phyloP scores from a whole-genome alignment of 1,140 invertebrate species.

The Ooceraea biroi region DNA sequence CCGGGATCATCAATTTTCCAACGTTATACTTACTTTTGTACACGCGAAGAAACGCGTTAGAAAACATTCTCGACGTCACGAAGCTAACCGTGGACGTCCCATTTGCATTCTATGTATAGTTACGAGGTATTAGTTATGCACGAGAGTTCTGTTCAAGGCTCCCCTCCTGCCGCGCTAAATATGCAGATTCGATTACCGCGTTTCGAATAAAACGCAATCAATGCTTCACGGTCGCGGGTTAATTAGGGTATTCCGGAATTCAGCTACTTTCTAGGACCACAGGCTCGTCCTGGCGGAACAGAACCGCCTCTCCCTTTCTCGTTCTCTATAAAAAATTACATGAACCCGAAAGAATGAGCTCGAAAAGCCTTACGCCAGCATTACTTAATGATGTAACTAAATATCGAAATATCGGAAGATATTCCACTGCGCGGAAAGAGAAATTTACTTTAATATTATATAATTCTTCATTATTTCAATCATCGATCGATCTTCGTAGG shows the following conservation, averaged over 20 bases:
- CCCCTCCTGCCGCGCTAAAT: background rate
- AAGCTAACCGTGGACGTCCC: constrained; percentile 27
- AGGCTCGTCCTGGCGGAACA: constrained; percentile 47
- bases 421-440: background rate
- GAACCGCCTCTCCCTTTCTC: constrained; percentile 43
- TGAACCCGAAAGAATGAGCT: background rate
- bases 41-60: constrained; percentile 4
- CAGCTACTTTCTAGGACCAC: constrained; percentile 54
- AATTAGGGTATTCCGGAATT: constrained; percentile 54
- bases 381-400: background rate
- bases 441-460: background rate
- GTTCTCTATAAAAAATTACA: constrained; percentile 19
- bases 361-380: background rate
- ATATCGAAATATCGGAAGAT: background rate
- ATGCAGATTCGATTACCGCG: constrained; percentile 57
- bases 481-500: too few species aligned
- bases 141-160: constrained; percentile 54
- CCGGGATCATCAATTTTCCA: background rate
- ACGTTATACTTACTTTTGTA: background rate
- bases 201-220: constrained; percentile 60
- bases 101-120: constrained; percentile 56
- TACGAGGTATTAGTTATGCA: constrained; percentile 57
- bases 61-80: constrained; percentile 10
- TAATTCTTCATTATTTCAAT: too few species aligned
- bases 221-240: constrained; percentile 55